These are phyloP conservation scores for Blennius ocellaris DNA, from an alignment of 2,113 vertebrate species.

Conservation along the genomic window DNA sequence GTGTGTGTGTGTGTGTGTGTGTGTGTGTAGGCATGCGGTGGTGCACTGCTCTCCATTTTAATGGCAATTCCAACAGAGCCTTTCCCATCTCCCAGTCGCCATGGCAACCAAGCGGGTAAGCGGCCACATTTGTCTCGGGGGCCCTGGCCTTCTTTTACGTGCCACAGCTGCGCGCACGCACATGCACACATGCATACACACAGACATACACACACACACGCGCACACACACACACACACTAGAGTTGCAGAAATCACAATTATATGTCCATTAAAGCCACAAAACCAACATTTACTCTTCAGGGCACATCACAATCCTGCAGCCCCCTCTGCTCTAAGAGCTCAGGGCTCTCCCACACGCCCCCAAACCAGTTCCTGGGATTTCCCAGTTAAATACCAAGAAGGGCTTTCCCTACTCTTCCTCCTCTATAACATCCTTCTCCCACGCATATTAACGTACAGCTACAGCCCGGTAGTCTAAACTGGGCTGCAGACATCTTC, in stretches of 20 bases:
- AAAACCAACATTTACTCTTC: slow-evolving; percentile 41
- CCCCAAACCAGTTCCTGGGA: slow-evolving; percentile 42
- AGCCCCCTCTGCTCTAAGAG: slow-evolving; percentile 2
- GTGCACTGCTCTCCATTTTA: slow-evolving; percentile 76
- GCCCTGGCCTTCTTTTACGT: slow-evolving; percentile 83
- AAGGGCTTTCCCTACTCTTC: slow-evolving; percentile 46
- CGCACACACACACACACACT: slow-evolving; percentile 22
- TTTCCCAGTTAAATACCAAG: slow-evolving; percentile 51
- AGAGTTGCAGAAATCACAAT: slow-evolving; percentile 27
- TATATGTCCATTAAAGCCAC: slow-evolving; percentile 34
- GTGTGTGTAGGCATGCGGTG: slow-evolving; percentile 79
- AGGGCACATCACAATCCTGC: background rate
- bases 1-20: slow-evolving; percentile 40
- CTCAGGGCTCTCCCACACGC: slow-evolving; percentile 37
- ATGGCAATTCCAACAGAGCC: slow-evolving; percentile 87
- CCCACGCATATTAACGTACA: background rate
- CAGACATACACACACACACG: slow-evolving; percentile 46
- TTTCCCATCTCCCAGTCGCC: slow-evolving; percentile 82
- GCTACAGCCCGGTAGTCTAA: background rate
- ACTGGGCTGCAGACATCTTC: slow-evolving; percentile 7
- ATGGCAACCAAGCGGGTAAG: slow-evolving; percentile 88
- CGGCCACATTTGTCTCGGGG: slow-evolving; percentile 85
- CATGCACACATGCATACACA: slow-evolving; percentile 65
- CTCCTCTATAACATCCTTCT: slow-evolving; percentile 3
- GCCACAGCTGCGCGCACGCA: slow-evolving; percentile 78